Conservation (phyloP, 2,113 vertebrate species). For the Promerops cafer region DNA sequence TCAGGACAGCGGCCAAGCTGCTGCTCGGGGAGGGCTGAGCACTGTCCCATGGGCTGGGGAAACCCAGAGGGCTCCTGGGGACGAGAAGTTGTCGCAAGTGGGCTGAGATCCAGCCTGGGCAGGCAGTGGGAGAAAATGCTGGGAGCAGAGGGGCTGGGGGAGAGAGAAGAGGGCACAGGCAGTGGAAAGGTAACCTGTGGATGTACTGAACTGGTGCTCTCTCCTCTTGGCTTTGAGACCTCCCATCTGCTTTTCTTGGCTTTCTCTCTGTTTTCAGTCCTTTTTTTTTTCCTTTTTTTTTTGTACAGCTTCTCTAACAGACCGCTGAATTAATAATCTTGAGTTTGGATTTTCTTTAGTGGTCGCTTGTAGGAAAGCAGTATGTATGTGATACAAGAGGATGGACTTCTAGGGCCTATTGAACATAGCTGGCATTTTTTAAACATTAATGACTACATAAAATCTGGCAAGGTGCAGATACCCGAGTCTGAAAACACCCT, state of each 20-base stretch:
- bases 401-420: background rate
- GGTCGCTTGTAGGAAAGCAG: background rate
- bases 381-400: background rate
- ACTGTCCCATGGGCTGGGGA: background rate
- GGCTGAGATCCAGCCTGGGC: background rate
- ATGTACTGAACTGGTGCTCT: background rate
- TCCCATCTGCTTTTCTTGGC: background rate
- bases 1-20: background rate
- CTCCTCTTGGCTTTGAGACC: background rate
- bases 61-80: background rate
- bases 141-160: background rate
- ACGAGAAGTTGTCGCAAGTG: background rate
- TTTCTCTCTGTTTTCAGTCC: background rate
- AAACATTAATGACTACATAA: background rate
- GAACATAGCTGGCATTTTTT: background rate
- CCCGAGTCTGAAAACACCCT: background rate
- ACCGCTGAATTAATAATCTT: background rate
- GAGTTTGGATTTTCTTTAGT: background rate
- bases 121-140: background rate
- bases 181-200: background rate
- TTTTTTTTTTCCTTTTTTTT: background rate
- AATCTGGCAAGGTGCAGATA: background rate
- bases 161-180: background rate
- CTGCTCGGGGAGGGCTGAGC: background rate
- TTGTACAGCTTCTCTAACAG: background rate